Evolutionary conservation across 2,888 invertebrate genomes (phyloP).

Genomic region (Poecilus cupreus): DNA sequence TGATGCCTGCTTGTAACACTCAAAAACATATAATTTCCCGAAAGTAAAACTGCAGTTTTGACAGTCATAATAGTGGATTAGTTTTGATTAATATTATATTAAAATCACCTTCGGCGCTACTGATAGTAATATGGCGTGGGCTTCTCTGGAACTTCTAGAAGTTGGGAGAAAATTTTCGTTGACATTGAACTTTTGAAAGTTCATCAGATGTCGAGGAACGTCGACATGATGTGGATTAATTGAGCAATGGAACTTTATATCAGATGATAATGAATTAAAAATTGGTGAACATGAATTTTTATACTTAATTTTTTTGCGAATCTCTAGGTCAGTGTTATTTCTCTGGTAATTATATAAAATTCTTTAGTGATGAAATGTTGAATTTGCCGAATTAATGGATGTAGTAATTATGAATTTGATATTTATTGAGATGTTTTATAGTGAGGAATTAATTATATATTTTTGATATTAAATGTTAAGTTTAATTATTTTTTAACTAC

Average conservation of each 20-base stretch:
- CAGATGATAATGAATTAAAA: conserved; percentile 17
- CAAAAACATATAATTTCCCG: no score
- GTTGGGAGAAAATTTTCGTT: conserved; percentile 23
- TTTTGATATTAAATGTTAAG: not conserved
- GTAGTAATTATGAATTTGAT: not conserved
- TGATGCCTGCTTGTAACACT: no score
- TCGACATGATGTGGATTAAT: conserved; percentile 15
- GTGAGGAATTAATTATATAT: not conserved
- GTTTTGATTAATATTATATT: no score
- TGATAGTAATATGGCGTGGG: not conserved
- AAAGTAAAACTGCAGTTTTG: no score
- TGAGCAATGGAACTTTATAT: conserved; percentile 11
- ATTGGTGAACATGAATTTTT: not conserved
- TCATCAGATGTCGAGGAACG: conserved; percentile 35
- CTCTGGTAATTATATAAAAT: conserved; percentile 6
- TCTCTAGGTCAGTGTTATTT: conserved; percentile 36
- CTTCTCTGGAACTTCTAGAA: not conserved
- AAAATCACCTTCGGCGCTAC: not conserved
- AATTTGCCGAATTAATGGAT: not conserved
- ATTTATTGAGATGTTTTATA: not conserved
- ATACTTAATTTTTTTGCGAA: not conserved
- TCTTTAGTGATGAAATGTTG: not conserved
- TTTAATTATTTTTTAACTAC: not conserved
- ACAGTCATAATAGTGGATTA: no score
- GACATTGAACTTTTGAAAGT: conserved; percentile 52